phyloP scores from a whole-genome alignment of 2,113 vertebrate genomes.

The Mesitornis unicolor region DNA sequence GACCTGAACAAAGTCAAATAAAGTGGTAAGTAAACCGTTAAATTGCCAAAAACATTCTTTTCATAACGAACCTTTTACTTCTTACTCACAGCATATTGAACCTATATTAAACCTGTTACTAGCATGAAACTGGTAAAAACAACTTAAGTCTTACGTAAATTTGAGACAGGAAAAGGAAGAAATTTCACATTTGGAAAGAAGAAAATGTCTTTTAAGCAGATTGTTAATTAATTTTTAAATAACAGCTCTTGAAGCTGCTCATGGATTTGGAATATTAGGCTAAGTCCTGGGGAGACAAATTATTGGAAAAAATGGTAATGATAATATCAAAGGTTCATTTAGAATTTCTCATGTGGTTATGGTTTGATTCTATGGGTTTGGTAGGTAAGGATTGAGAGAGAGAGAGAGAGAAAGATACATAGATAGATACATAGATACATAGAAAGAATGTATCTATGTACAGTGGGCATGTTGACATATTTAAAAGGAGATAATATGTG shows the following conservation, averaged over 20 bases:
- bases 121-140: not conserved
- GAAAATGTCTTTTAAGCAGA: not conserved
- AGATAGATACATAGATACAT: too few species aligned
- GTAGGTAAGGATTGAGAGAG: too few species aligned
- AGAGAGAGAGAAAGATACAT: too few species aligned
- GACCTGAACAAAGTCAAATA: not conserved
- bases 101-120: not conserved
- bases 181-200: not conserved
- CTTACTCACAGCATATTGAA: not conserved
- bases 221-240: constrained; percentile 52
- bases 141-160: not conserved
- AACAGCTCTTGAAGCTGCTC: constrained; percentile 26
- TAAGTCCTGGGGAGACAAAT: not conserved
- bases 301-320: constrained; percentile 36
- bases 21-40: not conserved
- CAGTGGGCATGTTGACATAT: not conserved
- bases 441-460: not conserved
- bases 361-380: not conserved
- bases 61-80: not conserved
- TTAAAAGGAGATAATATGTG: not conserved
- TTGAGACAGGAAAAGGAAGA: not conserved
- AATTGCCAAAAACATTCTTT: not conserved
- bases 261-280: constrained; percentile 47
- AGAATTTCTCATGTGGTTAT: not conserved
- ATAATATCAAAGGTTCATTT: not conserved